Base-by-base conservation (phyloP, 2,797 vertebrate genomes). In the Nyctalus aviator region DNA sequence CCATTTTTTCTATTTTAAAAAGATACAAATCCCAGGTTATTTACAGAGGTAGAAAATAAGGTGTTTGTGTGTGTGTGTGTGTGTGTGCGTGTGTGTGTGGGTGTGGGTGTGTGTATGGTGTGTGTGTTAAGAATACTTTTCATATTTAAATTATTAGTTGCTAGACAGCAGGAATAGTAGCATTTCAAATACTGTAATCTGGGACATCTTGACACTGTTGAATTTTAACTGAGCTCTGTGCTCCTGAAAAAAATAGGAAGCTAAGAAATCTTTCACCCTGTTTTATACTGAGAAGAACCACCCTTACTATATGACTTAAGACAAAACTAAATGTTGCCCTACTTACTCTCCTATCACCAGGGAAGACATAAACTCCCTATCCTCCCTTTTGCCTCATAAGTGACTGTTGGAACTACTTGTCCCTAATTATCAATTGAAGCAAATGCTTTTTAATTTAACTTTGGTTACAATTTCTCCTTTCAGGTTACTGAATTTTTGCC, bases 81-180 rank as follows among this genome's bases (percentile, higher is more conserved):
- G 20, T 55, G 53, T 55, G 50, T 55, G 20, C 23, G 50, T 53
- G 50, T 53, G 53, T 20, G 50, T 90, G 35, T 37, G 53, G 78
- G 14, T 90, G 68, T 94, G 53, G 21, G 20, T 55, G 53, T 55
- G 20, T 53, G 53, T 55, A 7, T 41, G 37, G 37, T 53, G 53
- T 53, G 53, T 53, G 53, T 53, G 53, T 94, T 93, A 96, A 86
- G 13, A 55, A 30, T 48, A 89, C 2, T 21, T 84, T 96, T 96
- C 72, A 55, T 64, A 75, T 97, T 97, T 86, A 92, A 96, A 97
- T 75, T 81, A 71, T 44, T 90, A 85, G 8, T 91, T 77, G 9
- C 1, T 20, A 93, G 46, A 89, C 2, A 96, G 10, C 7, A 95
- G 95, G 27, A 96, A 91, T 72, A 96, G 90, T 66, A 46, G 84